These are phyloP conservation scores for Drosophila meridiana DNA, from an alignment of 2,888 invertebrate genomes.

Conservation along the genomic window DNA sequence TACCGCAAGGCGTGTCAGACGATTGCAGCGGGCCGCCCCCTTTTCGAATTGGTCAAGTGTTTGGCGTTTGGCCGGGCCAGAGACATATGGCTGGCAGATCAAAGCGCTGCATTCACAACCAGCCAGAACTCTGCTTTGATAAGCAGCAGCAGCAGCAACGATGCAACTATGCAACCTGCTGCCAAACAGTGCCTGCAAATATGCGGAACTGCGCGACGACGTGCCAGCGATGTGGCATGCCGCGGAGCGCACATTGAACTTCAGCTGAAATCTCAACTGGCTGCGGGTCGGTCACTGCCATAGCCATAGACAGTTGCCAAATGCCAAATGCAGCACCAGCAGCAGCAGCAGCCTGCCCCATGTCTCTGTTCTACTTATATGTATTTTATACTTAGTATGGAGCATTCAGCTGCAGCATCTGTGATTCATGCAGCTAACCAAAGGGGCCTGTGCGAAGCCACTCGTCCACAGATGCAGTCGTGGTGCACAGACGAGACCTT, in stretches of 20 bases:
- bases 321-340: conserved; percentile 60
- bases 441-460: conserved; percentile 2
- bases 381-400: conserved; percentile 19
- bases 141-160: background rate
- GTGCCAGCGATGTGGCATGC: conserved; percentile 44
- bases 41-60: conserved; percentile 27
- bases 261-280: conserved; percentile 54
- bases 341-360: conserved; percentile 18
- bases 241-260: conserved; percentile 65
- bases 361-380: conserved; percentile 21
- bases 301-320: conserved; percentile 29
- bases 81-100: conserved; percentile 28
- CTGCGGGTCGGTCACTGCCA: conserved; percentile 73
- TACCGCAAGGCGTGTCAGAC: conserved; percentile 63
- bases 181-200: conserved; percentile 30
- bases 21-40: conserved; percentile 29
- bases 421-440: conserved; percentile 27
- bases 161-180: conserved; percentile 10
- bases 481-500: conserved; percentile 8
- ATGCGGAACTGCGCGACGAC: conserved; percentile 60
- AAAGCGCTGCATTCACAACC: conserved; percentile 20
- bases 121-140: conserved; percentile 15
- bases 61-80: conserved; percentile 19
- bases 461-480: background rate
- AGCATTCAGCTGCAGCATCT: conserved; percentile 23